A percentile compares a stretch with the other conserved stretches of the same genome.
These are phyloP conservation scores for Diachrysia chrysitis DNA, from an alignment of 2,888 invertebrate species.

Conservation along the genomic window DNA sequence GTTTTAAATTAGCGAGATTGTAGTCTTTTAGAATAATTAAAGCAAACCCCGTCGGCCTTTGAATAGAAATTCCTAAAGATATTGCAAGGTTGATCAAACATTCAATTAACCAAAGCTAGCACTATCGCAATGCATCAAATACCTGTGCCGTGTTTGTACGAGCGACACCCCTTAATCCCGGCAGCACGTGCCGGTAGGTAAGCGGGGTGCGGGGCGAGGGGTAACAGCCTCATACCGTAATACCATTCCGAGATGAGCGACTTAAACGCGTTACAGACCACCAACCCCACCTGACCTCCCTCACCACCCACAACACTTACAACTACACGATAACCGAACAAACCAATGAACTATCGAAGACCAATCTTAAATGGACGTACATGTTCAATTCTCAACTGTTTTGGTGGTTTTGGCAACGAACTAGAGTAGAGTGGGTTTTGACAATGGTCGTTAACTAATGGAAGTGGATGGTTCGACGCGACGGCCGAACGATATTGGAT, in stretches of 20 bases:
- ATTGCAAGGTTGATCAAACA: neutral
- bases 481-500: conserved; percentile 76
- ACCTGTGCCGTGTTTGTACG: conserved; percentile 14
- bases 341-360: conserved; percentile 63
- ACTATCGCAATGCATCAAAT: conserved; percentile 18
- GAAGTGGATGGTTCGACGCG: conserved; percentile 73
- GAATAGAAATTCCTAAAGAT: neutral
- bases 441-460: conserved; percentile 87
- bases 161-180: conserved; percentile 80
- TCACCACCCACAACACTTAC: conserved; percentile 43
- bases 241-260: conserved; percentile 88
- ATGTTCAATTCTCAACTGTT: conserved; percentile 82
- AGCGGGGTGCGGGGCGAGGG: conserved; percentile 64
- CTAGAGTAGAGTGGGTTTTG: conserved; percentile 85
- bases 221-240: conserved; percentile 80
- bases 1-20: neutral
- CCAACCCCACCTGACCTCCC: conserved; percentile 71
- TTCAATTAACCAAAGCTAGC: neutral
- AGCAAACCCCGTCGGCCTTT: neutral
- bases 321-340: conserved; percentile 54
- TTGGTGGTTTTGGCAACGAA: conserved; percentile 78
- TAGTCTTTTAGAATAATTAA: neutral
- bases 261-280: conserved; percentile 84
- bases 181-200: conserved; percentile 74
- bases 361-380: conserved; percentile 70